Percentiles rank a stretch among this genome's conserved stretches.
Conservation (phyloP, 2,888 invertebrate species). For the Polydrusus pterygomalis region DNA sequence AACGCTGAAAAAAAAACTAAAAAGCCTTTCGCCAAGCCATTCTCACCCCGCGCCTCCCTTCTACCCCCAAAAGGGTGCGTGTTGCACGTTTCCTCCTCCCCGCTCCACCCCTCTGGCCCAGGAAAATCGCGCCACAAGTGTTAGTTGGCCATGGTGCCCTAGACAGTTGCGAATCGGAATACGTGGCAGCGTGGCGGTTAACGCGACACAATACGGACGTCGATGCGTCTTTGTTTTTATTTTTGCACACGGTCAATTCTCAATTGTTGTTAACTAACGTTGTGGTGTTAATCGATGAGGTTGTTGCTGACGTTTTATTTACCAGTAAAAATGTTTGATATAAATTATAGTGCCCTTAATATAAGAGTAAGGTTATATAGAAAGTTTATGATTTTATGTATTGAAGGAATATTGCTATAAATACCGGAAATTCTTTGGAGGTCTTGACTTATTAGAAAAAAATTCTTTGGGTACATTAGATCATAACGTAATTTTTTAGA, state of each 20-base stretch:
- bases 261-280: conserved; percentile 37
- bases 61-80: conserved; percentile 48
- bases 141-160: conserved; percentile 63
- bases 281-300: neutral
- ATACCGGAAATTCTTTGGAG: no score
- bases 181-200: conserved; percentile 48
- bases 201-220: conserved; percentile 40
- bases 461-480: no score
- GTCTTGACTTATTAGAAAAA: no score
- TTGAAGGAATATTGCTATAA: conserved; percentile 17
- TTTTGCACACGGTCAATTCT: conserved; percentile 40
- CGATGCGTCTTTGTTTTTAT: conserved; percentile 48
- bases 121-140: conserved; percentile 64
- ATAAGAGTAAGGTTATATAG: neutral
- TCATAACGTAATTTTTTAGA: no score
- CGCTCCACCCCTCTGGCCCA: conserved; percentile 42
- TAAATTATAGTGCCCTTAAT: neutral
- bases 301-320: neutral
- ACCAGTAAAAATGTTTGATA: neutral
- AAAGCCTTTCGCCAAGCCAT: conserved; percentile 14
- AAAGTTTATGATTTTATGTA: neutral
- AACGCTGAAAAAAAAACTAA: conserved; percentile 14
- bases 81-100: conserved; percentile 44
- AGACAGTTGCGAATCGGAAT: conserved; percentile 61
- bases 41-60: conserved; percentile 31